Evolutionary conservation across 1,140 invertebrate species (phyloP).

Genomic region (Steinernema feltiae): DNA sequence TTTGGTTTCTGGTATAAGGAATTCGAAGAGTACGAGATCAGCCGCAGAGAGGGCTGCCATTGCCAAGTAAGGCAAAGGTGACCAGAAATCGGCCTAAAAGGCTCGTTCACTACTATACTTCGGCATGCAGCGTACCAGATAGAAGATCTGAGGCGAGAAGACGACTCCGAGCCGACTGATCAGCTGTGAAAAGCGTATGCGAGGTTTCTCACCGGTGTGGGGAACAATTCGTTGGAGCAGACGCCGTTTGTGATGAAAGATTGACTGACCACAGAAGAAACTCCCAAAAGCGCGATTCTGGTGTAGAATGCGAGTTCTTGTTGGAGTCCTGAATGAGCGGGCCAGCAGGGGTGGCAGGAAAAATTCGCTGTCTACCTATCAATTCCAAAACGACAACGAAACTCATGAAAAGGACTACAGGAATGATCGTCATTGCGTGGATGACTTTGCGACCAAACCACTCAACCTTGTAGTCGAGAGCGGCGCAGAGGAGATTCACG

Average conservation of each 20-base stretch:
- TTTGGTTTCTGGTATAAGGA: slow-evolving; percentile 28
- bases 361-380: neutral
- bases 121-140: slow-evolving; percentile 25
- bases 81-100: slow-evolving; percentile 32
- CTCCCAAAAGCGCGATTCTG: neutral
- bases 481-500: neutral
- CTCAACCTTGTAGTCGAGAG: neutral
- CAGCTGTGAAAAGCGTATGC: slow-evolving; percentile 24
- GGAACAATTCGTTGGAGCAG: slow-evolving; percentile 24
- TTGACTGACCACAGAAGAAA: neutral
- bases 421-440: too few species aligned
- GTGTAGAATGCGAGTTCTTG: neutral
- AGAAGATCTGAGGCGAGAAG: slow-evolving; percentile 26
- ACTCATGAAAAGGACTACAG: neutral
- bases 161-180: slow-evolving; percentile 27
- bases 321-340: neutral
- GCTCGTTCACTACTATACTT: neutral
- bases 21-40: slow-evolving; percentile 27
- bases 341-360: too few species aligned
- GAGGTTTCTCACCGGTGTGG: slow-evolving; percentile 32
- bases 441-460: too few species aligned
- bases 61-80: slow-evolving; percentile 25
- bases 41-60: slow-evolving; percentile 21
- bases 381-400: neutral
- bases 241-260: slow-evolving; percentile 10